These are phyloP conservation scores for Limosa lapponica DNA, from an alignment of 2,797 vertebrate genomes.

Conservation along the genomic window DNA sequence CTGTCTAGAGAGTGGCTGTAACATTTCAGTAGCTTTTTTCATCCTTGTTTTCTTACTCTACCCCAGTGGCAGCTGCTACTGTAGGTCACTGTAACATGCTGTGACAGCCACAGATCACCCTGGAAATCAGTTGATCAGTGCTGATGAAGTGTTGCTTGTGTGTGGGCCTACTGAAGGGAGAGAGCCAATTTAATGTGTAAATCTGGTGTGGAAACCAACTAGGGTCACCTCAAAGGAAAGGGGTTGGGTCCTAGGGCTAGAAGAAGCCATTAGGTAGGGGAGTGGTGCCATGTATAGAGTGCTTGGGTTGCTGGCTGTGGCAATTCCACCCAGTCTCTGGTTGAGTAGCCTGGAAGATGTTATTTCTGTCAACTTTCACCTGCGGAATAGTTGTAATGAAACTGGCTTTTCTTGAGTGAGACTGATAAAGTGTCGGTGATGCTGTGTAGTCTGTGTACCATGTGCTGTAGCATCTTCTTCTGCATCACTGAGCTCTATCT, in stretches of 20 bases:
- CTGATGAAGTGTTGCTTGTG: background rate
- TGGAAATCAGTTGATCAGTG: background rate
- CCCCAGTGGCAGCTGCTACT: background rate
- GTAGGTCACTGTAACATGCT: background rate
- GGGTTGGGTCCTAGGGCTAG: accelerated
- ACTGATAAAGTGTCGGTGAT: background rate
- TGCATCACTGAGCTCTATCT: background rate
- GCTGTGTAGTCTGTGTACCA: background rate
- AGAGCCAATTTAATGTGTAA: background rate
- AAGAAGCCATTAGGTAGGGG: background rate
- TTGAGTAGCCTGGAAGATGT: background rate
- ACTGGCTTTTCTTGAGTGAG: background rate
- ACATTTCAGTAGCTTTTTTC: background rate
- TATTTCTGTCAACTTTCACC: background rate
- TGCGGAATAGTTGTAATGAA: background rate
- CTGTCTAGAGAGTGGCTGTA: background rate
- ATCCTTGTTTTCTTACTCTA: background rate
- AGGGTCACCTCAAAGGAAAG: background rate
- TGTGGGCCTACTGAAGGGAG: background rate
- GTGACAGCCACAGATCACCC: background rate
- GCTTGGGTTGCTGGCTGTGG: background rate
- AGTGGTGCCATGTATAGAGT: no score
- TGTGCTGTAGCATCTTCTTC: background rate
- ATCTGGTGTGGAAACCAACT: background rate
- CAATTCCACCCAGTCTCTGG: background rate